These are phyloP conservation scores for Smutsia gigantea DNA, from an alignment of 2,797 vertebrate species.

Conservation along the genomic window DNA sequence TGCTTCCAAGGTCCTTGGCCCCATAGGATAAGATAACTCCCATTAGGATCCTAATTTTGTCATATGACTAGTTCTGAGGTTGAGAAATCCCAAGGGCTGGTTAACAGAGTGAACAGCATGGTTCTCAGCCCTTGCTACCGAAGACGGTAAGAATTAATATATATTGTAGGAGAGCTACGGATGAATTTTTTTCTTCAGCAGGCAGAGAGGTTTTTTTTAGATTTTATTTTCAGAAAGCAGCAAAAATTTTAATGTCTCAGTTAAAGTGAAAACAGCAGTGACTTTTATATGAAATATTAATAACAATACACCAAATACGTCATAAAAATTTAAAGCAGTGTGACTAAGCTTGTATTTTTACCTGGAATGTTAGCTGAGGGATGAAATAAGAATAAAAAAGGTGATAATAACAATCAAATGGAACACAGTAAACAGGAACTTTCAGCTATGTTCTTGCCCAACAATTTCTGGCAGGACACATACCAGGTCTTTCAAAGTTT, in stretches of 20 bases:
- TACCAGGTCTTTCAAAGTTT: background rate
- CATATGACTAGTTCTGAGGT: background rate
- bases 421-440: background rate
- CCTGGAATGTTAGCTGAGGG: constrained; percentile 13
- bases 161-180: background rate
- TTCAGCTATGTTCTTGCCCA: background rate
- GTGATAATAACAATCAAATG: constrained; percentile 26
- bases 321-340: constrained; percentile 38
- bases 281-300: constrained; percentile 59
- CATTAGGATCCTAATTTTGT: background rate
- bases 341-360: constrained; percentile 25
- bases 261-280: background rate
- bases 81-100: background rate
- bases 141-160: background rate
- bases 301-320: constrained; percentile 20
- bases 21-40: background rate
- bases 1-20: background rate
- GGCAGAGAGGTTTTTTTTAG: background rate
- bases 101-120: background rate
- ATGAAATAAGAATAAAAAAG: constrained; percentile 33
- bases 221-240: constrained; percentile 1
- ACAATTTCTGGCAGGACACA: background rate
- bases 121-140: background rate
- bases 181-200: background rate
- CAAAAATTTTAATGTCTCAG: background rate